phyloP scores from a whole-genome alignment of 2,888 invertebrate species.

The Acleris literana region DNA sequence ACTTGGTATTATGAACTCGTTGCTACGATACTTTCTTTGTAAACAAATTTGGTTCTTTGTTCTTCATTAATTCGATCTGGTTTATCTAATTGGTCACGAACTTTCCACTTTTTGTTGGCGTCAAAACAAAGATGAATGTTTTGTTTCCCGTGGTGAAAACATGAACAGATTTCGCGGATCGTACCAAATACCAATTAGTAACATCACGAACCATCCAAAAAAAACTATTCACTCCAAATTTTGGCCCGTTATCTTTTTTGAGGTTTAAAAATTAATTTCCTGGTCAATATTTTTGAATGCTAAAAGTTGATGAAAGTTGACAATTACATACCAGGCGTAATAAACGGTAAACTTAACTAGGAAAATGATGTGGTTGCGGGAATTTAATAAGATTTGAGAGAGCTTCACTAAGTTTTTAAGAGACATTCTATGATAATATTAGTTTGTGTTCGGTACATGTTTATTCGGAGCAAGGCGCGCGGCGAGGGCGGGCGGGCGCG shows the following conservation, averaged over 20 bases:
- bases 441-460: conserved; percentile 39
- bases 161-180: no score
- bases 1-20: conserved; percentile 47
- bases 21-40: conserved; percentile 75
- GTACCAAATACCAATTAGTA: no score
- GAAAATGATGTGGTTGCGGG: conserved; percentile 11
- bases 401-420: conserved; percentile 26
- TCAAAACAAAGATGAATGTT: neutral
- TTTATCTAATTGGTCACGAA: neutral
- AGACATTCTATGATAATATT: conserved; percentile 46
- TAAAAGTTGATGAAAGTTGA: conserved; percentile 1
- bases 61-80: neutral
- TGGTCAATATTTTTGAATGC: conserved; percentile 1
- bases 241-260: neutral
- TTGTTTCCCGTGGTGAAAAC: neutral
- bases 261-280: neutral
- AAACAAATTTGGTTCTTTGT: conserved; percentile 61
- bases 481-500: conserved; percentile 61
- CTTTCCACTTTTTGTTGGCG: neutral
- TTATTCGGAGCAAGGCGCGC: conserved; percentile 40
- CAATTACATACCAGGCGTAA: conserved; percentile 23
- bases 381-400: conserved; percentile 18
- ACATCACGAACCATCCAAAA: no score
- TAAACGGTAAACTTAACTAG: conserved; percentile 20
- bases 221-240: no score